Conservation (phyloP, 1,140 invertebrate genomes). For the Monomorium pharaonis region DNA sequence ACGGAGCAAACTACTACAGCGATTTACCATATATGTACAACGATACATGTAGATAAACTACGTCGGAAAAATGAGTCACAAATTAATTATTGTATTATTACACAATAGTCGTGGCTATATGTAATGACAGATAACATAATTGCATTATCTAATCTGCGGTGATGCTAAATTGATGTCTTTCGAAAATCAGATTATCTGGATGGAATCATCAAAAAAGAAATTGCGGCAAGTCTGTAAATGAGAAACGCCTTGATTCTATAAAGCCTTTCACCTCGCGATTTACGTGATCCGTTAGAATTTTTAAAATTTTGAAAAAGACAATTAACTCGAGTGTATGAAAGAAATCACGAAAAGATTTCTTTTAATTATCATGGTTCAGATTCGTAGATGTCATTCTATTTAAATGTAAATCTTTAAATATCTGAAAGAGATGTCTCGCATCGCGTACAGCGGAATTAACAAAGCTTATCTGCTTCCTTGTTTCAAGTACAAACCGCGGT, state of each 20-base stretch:
- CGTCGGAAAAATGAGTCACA: conserved; percentile 8
- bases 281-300: background rate
- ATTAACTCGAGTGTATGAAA: background rate
- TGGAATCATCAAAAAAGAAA: conserved; percentile 9
- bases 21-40: background rate
- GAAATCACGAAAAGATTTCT: background rate
- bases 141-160: conserved; percentile 60
- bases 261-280: background rate
- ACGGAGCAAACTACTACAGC: conserved; percentile 3
- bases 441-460: background rate
- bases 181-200: conserved; percentile 13
- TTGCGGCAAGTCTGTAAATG: background rate
- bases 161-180: conserved; percentile 39
- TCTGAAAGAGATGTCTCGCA: background rate
- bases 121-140: conserved; percentile 53
- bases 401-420: background rate
- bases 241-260: background rate
- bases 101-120: conserved; percentile 1
- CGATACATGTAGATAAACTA: background rate
- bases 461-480: background rate
- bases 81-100: background rate
- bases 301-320: background rate
- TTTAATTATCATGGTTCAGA: background rate
- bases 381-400: too few relatives aligned
- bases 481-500: background rate